Evolutionary conservation across 1,140 invertebrate genomes (phyloP).

Genomic region (Drosophila bifasciata): DNA sequence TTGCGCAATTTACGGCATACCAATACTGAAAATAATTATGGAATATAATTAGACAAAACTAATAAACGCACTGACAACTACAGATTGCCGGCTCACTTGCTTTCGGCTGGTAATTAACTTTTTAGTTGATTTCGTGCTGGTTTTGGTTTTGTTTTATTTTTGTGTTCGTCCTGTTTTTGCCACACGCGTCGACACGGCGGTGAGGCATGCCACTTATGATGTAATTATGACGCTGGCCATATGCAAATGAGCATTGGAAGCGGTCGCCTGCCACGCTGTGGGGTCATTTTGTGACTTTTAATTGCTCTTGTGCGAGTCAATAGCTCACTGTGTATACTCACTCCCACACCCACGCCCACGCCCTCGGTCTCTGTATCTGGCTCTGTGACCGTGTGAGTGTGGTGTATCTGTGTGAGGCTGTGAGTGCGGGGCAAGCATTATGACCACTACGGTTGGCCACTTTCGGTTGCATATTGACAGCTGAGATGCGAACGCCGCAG

Average conservation of each 20-base stretch:
- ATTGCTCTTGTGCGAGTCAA: slow-evolving; percentile 50
- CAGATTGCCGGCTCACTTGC: slow-evolving; percentile 28
- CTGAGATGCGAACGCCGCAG: slow-evolving; percentile 2
- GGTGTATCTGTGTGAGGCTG: not conserved
- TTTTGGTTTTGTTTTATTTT: slow-evolving; percentile 8
- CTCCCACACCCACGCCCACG: not conserved
- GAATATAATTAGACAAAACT: slow-evolving; percentile 31
- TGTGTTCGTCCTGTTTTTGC: slow-evolving; percentile 11
- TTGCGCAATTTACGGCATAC: slow-evolving; percentile 42
- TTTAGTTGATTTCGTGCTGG: slow-evolving; percentile 35
- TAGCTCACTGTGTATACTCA: slow-evolving; percentile 34
- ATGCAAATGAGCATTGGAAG: slow-evolving; percentile 59
- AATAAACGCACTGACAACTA: slow-evolving; percentile 22
- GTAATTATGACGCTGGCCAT: slow-evolving; percentile 64
- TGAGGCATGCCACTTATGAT: slow-evolving; percentile 64
- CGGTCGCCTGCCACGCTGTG: slow-evolving; percentile 11
- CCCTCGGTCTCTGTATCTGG: not conserved
- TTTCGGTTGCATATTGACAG: slow-evolving; percentile 41
- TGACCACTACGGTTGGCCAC: slow-evolving; percentile 21
- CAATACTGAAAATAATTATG: slow-evolving; percentile 55
- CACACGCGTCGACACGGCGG: slow-evolving; percentile 2
- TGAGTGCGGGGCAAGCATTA: slow-evolving; percentile 9
- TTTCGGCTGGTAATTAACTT: slow-evolving; percentile 56
- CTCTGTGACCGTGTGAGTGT: not conserved
- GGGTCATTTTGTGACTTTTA: slow-evolving; percentile 48